phyloP scores from a whole-genome alignment of 2,888 invertebrate species.

The Monopis laevigella region DNA sequence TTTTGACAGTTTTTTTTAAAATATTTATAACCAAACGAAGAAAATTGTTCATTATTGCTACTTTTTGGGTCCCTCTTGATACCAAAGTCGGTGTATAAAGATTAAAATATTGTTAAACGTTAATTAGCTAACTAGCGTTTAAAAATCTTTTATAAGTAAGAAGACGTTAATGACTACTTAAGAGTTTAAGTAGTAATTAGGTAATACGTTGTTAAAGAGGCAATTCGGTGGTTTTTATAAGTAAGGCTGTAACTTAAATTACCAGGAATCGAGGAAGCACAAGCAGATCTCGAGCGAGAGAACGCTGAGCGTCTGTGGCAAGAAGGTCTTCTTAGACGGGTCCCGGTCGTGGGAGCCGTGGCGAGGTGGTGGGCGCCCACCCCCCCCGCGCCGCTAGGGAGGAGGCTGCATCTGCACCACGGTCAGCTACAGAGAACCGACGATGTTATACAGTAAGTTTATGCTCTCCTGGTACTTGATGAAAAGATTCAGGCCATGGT shows the following conservation, averaged over 20 bases:
- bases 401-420: conserved; percentile 80
- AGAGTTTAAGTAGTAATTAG: too few relatives aligned
- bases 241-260: not conserved
- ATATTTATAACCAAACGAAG: not conserved
- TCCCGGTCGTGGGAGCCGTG: conserved; percentile 93
- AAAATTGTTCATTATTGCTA: not conserved
- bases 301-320: conserved; percentile 91
- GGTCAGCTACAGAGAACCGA: conserved; percentile 86
- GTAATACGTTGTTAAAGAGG: too few relatives aligned
- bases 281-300: conserved; percentile 90
- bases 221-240: too few relatives aligned
- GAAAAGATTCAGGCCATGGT: too few relatives aligned
- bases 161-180: too few relatives aligned
- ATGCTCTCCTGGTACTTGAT: too few relatives aligned
- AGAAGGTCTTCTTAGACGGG: conserved; percentile 92
- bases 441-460: conserved; percentile 67
- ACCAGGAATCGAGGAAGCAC: conserved; percentile 90
- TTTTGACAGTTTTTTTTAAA: not conserved
- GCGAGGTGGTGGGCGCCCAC: conserved; percentile 96
- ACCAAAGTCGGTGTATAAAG: too few relatives aligned
- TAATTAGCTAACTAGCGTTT: too few relatives aligned
- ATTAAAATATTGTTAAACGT: too few relatives aligned
- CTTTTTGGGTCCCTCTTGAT: too few relatives aligned
- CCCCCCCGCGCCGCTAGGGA: conserved; percentile 80
- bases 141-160: too few relatives aligned